Base-by-base conservation (phyloP, 2,888 invertebrate species). In the Rhingia rostrata region DNA sequence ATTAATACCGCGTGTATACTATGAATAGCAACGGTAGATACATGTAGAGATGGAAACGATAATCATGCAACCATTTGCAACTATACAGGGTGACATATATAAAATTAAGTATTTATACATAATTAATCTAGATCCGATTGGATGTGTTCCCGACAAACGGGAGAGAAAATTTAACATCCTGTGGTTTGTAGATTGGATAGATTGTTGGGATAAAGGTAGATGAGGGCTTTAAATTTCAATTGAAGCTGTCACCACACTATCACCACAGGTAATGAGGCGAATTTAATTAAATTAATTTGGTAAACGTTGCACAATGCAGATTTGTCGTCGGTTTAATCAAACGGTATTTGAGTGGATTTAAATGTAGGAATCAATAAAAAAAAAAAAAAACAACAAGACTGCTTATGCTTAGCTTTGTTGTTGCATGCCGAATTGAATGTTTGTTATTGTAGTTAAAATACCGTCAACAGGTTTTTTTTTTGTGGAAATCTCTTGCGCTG, bases 51-150 rank as follows among this genome's bases (percentile, higher is more conserved):
- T 2, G 22, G 22, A 22, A 22, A 22, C 1, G 22, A 22, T 22
- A 22, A 22, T 22, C 7, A 10, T 22, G 49, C 22, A 49, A 49
- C 49, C 53, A 53, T 12, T 5, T 9, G 37, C 39, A 49, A 41
- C 43, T n/a, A n/a, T 43, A 22, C 6, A 35, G 32, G 12, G 39
- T 41, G 64, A 37, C 10, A 39, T 12, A 54, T 43, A 53, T 45
- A 33, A 47, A 69, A 58, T 58, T 39, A 58, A 56, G 47, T 47
- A 69, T 69, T 56, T 47, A 69, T 45, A 33, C 49, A n/a, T 69
- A 58, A 69, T 58, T 69, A 69, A 69, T 69, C 58, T 58, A 39
- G 45, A 9, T 9, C 30, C 43, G 53, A 56, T 9, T 12, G 58
- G 3, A 41, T 33, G 30, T 53, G 66, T 22, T 33, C 41, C 0